Conservation (phyloP, 2,888 invertebrate species). For the Protophormia terraenovae region DNA sequence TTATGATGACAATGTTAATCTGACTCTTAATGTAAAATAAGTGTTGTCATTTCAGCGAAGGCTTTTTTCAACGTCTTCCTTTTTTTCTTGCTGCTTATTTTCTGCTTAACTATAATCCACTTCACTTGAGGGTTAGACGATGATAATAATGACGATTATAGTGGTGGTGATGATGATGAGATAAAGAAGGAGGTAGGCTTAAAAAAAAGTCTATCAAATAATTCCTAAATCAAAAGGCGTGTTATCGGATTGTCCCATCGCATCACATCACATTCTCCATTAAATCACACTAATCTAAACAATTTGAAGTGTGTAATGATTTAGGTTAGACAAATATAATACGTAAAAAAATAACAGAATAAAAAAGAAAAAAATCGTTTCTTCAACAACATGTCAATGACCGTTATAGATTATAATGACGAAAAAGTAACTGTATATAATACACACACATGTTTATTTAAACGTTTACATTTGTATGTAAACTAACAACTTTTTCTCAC, state of each 20-base stretch:
- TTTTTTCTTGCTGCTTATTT: background rate
- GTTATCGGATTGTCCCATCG: slow-evolving; percentile 24
- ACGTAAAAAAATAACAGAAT: background rate
- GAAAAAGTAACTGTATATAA: background rate
- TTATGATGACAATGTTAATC: slow-evolving; percentile 45
- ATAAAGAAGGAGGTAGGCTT: too few species aligned
- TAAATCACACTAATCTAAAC: slow-evolving; percentile 44
- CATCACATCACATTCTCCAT: slow-evolving; percentile 19
- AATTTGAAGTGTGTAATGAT: slow-evolving; percentile 44
- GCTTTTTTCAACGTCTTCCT: too few species aligned
- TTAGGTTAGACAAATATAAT: slow-evolving; percentile 45
- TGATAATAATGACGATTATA: background rate
- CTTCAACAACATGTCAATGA: slow-evolving; percentile 53
- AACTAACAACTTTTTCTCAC: slow-evolving; percentile 38
- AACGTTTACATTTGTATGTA: background rate
- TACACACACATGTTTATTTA: background rate
- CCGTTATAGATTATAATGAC: slow-evolving; percentile 42
- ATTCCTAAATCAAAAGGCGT: slow-evolving; percentile 30
- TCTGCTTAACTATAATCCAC: slow-evolving; percentile 21
- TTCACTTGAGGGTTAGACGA: background rate
- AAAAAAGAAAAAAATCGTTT: background rate
- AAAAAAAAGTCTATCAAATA: slow-evolving; percentile 8
- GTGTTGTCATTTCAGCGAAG: background rate
- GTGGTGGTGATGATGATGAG: background rate
- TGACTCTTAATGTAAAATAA: slow-evolving; percentile 21